Evolutionary conservation across 2,797 vertebrate genomes (phyloP).

Genomic region (Betta splendens): DNA sequence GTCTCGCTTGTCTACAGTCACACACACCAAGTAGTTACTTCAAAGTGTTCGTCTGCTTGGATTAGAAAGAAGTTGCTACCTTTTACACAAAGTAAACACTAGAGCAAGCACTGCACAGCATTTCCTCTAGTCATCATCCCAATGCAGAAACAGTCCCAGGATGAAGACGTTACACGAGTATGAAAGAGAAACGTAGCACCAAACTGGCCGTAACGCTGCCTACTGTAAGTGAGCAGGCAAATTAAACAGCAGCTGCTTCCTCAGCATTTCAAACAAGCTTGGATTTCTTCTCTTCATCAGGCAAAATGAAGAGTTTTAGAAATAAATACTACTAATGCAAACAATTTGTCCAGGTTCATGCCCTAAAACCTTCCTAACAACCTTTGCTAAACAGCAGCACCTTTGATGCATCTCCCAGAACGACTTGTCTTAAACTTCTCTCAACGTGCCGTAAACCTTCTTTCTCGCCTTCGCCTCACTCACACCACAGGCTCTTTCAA

Average conservation of each 20-base stretch:
- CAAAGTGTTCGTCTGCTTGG: conserved; percentile 51
- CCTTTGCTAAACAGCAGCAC: neutral
- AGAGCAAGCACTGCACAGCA: conserved; percentile 35
- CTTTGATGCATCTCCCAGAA: neutral
- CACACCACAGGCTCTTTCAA: neutral
- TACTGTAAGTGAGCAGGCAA: conserved; percentile 20
- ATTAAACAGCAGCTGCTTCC: conserved; percentile 37
- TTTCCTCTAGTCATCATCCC: conserved; percentile 36
- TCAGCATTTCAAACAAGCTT: conserved; percentile 2
- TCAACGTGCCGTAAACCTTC: conserved; percentile 46
- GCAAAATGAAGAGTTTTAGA: conserved; percentile 14
- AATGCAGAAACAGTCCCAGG: conserved; percentile 42
- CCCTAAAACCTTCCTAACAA: conserved; percentile 6
- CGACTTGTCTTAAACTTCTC: conserved; percentile 6
- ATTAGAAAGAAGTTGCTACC: conserved; percentile 27
- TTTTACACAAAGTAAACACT: conserved; percentile 37
- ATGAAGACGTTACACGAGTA: conserved; percentile 43
- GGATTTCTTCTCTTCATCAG: neutral
- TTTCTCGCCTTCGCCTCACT: conserved; percentile 10
- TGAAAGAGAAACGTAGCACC: conserved; percentile 51
- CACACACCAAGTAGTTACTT: conserved; percentile 26
- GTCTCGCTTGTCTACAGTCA: conserved; percentile 29
- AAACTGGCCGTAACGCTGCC: conserved; percentile 12
- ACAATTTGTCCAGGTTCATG: conserved; percentile 10
- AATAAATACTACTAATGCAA: conserved; percentile 14